Conservation (phyloP, 2,113 vertebrate species). For the Holacanthus passer region DNA sequence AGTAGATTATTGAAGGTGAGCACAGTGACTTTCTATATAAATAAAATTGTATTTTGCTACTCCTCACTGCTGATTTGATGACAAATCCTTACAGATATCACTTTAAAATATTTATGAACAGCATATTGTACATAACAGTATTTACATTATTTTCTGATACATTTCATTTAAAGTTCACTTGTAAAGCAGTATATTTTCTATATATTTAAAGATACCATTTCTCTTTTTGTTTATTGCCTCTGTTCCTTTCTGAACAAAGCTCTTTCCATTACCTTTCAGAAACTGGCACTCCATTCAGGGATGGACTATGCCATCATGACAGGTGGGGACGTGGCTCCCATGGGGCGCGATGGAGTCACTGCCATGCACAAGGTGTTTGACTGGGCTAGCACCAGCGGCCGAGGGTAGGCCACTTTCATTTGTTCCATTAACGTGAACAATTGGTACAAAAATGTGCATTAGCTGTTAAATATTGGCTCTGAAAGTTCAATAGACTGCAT, state of each 20-base stretch:
- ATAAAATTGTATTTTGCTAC: neutral
- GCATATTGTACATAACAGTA: neutral
- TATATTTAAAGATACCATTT: neutral
- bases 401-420: constrained; percentile 82
- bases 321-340: constrained; percentile 91
- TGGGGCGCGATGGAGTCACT: constrained; percentile 92
- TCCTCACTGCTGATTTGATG: neutral
- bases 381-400: constrained; percentile 90
- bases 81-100: neutral
- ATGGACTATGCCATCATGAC: constrained; percentile 97
- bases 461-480: constrained; percentile 13
- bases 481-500: neutral
- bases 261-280: constrained; percentile 32
- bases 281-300: constrained; percentile 86
- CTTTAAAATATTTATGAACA: neutral
- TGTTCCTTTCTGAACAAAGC: neutral
- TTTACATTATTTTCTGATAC: neutral
- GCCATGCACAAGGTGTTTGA: constrained; percentile 96
- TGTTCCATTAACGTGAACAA: constrained; percentile 39
- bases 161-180: neutral
- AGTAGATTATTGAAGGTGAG: neutral
- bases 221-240: neutral
- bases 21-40: neutral
- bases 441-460: neutral
- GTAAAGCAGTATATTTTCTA: neutral